phyloP scores from a whole-genome alignment of 1,140 invertebrate species.

The Tetragnatha versicolor region DNA sequence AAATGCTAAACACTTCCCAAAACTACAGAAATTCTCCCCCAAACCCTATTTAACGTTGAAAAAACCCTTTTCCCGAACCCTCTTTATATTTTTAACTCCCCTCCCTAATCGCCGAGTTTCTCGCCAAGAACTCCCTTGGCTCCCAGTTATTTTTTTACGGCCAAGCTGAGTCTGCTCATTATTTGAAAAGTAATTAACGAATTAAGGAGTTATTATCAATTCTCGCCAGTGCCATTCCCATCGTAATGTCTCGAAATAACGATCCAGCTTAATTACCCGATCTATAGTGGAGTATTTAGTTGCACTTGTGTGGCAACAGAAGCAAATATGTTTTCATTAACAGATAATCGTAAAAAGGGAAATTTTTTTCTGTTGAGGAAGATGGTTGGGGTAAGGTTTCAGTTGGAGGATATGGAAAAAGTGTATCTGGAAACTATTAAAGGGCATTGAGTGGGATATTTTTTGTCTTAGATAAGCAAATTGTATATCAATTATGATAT shows the following conservation, averaged over 20 bases:
- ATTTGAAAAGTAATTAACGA: slow-evolving; percentile 50
- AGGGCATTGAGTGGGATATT: neutral
- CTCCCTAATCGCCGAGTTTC: too few relatives aligned
- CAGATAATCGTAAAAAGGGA: neutral
- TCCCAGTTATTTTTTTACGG: neutral
- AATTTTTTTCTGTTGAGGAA: too few relatives aligned
- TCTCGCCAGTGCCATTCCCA: slow-evolving; percentile 20
- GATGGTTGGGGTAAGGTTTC: too few relatives aligned
- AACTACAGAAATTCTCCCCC: too few relatives aligned
- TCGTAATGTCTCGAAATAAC: slow-evolving; percentile 36
- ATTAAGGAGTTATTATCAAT: slow-evolving; percentile 48
- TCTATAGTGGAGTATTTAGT: slow-evolving; percentile 14
- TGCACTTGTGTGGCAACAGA: neutral
- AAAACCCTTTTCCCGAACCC: too few relatives aligned
- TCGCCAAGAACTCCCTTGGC: too few relatives aligned
- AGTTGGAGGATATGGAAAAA: too few relatives aligned
- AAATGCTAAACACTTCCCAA: too few relatives aligned
- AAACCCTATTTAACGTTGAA: too few relatives aligned
- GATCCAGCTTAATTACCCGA: slow-evolving; percentile 30
- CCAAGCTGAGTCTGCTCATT: slow-evolving; percentile 12
- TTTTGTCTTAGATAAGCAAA: neutral
- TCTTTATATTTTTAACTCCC: too few relatives aligned
- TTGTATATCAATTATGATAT: neutral
- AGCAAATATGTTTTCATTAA: slow-evolving; percentile 19
- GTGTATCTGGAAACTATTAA: too few relatives aligned